Evolutionary conservation across 2,888 invertebrate genomes (phyloP).

Genomic region (Ecdyonurus torrentis): DNA sequence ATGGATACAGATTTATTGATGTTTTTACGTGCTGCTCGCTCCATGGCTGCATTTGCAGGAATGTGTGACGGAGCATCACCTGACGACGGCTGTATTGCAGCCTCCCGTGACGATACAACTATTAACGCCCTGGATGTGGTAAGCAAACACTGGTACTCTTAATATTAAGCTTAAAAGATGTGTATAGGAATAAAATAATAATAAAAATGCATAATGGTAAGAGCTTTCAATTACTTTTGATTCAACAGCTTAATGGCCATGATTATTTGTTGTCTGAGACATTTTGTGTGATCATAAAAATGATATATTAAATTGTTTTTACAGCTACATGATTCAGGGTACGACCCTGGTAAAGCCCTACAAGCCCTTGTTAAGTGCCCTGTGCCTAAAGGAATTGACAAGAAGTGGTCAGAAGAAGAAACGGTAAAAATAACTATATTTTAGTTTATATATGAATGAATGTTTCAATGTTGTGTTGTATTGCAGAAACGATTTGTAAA

Average conservation of each 20-base stretch:
- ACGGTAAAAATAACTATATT: conserved; percentile 43
- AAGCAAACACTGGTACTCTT: conserved; percentile 15
- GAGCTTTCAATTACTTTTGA: too few relatives aligned
- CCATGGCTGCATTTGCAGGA: conserved; percentile 96
- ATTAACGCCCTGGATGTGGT: conserved; percentile 91
- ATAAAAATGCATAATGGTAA: too few relatives aligned
- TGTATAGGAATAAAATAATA: neutral
- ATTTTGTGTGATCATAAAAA: too few relatives aligned
- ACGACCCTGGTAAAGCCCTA: conserved; percentile 90
- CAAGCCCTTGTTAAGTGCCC: conserved; percentile 95
- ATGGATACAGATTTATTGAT: conserved; percentile 90
- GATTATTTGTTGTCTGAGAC: too few relatives aligned
- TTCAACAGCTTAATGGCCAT: too few relatives aligned
- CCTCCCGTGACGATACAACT: conserved; percentile 92
- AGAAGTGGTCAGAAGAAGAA: conserved; percentile 97
- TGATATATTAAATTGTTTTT: too few relatives aligned
- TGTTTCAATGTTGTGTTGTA: conserved; percentile 11
- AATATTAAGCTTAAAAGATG: neutral
- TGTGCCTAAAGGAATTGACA: conserved; percentile 90
- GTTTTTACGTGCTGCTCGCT: conserved; percentile 92
- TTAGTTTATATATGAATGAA: conserved; percentile 1
- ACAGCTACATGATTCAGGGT: conserved; percentile 85
- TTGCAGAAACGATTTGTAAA: conserved; percentile 86
- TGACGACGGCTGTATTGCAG: conserved; percentile 93
- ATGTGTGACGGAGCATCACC: conserved; percentile 98